A percentile compares a stretch with the other conserved stretches of the same genome.
Conservation (phyloP, 2,888 invertebrate species). For the Odontocolon sp. region DNA sequence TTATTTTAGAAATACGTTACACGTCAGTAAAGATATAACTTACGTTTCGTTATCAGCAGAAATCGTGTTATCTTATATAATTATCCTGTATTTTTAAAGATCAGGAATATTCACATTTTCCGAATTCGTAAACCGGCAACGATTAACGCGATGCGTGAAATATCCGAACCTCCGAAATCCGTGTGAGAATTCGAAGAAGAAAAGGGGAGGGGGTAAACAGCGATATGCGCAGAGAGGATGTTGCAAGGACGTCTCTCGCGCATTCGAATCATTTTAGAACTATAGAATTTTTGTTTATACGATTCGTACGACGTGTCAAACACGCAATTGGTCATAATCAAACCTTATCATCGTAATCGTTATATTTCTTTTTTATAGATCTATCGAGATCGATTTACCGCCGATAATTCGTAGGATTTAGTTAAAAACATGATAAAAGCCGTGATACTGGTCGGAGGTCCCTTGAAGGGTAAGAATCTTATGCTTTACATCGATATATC, state of each 20-base stretch:
- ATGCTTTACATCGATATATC: background rate
- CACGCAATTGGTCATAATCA: constrained; percentile 24
- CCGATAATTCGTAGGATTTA: too few species aligned
- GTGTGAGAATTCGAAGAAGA: too few species aligned
- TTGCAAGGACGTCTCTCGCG: background rate
- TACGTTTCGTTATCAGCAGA: background rate
- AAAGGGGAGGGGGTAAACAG: too few species aligned
- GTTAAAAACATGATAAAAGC: constrained; percentile 88
- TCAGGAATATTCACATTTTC: background rate
- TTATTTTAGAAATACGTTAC: background rate
- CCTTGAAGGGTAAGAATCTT: constrained; percentile 90
- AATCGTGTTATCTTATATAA: background rate
- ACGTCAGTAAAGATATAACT: background rate
- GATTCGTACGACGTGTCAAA: constrained; percentile 46
- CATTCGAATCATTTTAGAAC: background rate
- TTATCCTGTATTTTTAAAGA: background rate
- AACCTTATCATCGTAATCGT: too few species aligned
- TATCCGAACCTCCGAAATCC: background rate
- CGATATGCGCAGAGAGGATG: background rate
- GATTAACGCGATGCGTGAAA: background rate
- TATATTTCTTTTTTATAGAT: too few species aligned
- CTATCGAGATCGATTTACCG: too few species aligned
- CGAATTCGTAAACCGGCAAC: background rate
- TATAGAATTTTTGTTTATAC: constrained; percentile 24
- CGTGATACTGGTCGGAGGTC: constrained; percentile 95